Conservation (phyloP, 2,888 invertebrate genomes). For the Drosophila pullipes region DNA sequence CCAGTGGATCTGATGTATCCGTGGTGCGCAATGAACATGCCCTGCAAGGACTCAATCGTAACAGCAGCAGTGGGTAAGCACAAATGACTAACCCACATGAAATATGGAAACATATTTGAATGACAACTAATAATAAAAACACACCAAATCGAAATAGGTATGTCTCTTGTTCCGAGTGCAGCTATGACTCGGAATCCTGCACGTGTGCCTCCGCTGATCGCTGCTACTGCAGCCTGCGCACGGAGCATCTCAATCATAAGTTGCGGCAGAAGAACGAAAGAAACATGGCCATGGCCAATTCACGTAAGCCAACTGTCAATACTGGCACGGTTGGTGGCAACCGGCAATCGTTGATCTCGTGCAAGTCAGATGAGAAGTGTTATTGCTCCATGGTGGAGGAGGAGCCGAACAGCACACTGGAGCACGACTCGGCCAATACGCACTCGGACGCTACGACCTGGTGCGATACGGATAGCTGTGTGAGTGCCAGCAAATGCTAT, state of each 20-base stretch:
- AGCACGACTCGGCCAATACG: constrained; percentile 86
- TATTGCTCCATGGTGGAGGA: constrained; percentile 88
- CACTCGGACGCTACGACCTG: constrained; percentile 86
- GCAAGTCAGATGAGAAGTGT: constrained; percentile 87
- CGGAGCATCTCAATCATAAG: constrained; percentile 72
- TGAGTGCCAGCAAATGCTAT: constrained; percentile 95
- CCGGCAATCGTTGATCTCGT: constrained; percentile 84
- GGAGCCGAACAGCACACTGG: constrained; percentile 72
- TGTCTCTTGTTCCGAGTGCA: constrained; percentile 95
- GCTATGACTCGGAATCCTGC: constrained; percentile 93
- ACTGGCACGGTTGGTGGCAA: constrained; percentile 47
- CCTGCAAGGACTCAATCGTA: constrained; percentile 87
- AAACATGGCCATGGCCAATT: constrained; percentile 59
- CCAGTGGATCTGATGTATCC: constrained; percentile 88
- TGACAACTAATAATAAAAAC: background rate
- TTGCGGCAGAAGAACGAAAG: constrained; percentile 78
- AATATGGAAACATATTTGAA: background rate
- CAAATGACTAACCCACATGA: background rate
- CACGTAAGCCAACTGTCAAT: constrained; percentile 54
- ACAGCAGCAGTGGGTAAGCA: constrained; percentile 88
- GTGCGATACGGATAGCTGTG: constrained; percentile 94
- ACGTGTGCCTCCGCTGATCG: constrained; percentile 91
- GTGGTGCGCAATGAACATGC: constrained; percentile 88
- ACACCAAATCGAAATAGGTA: constrained; percentile 85
- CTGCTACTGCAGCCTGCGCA: constrained; percentile 91